Evolutionary conservation across 2,797 vertebrate species (phyloP).

Genomic region (Phataginus tetradactyla): DNA sequence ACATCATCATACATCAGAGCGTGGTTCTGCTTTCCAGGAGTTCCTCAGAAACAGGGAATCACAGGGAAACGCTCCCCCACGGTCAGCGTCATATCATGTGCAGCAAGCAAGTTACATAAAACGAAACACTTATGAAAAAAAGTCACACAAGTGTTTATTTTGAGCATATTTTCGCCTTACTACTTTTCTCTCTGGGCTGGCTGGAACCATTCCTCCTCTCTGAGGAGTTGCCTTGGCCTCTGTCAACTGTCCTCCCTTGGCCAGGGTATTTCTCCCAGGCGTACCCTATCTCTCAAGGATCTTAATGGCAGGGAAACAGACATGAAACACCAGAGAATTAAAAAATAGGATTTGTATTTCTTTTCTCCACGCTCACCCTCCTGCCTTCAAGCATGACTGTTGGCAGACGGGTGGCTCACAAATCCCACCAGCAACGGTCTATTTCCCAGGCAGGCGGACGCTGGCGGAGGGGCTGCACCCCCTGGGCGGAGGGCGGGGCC

Average conservation of each 20-base stretch:
- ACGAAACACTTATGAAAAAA: conserved; percentile 81
- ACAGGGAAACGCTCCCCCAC: background rate
- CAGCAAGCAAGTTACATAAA: conserved; percentile 74
- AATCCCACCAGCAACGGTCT: conserved; percentile 21
- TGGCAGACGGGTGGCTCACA: conserved; percentile 60
- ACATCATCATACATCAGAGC: background rate
- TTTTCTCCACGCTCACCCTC: background rate
- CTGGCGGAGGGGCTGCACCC: background rate
- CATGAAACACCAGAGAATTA: conserved; percentile 75
- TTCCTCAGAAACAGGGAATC: background rate
- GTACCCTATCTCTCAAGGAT: conserved; percentile 76
- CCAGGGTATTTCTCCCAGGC: conserved; percentile 74
- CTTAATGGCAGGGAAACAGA: conserved; percentile 79
- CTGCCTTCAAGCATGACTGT: conserved; percentile 40
- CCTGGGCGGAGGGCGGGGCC: background rate
- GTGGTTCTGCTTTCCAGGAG: background rate
- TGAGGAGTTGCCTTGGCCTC: too few relatives aligned
- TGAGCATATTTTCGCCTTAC: conserved; percentile 81
- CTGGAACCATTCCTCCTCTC: conserved; percentile 81
- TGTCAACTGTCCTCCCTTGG: conserved; percentile 75
- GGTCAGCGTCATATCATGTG: conserved; percentile 67
- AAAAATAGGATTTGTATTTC: conserved; percentile 74
- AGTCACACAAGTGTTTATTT: conserved; percentile 80
- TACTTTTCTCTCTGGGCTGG: conserved; percentile 81
- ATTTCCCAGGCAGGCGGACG: conserved; percentile 41